Base-by-base conservation (phyloP, 2,797 vertebrate genomes). In the Hylomyscus alleni region DNA sequence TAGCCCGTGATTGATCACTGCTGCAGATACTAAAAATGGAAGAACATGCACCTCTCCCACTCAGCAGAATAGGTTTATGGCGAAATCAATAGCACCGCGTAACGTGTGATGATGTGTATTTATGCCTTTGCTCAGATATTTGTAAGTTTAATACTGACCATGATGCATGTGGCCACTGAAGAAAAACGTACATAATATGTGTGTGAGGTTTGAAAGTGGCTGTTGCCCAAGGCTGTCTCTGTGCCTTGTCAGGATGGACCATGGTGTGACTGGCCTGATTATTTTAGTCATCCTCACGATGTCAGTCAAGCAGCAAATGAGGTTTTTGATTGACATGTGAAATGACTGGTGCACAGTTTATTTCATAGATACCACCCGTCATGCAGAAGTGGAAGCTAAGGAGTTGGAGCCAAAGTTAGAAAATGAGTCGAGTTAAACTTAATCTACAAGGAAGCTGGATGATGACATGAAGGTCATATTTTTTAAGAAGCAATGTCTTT, bases 1-100 rank as follows among this genome's bases (percentile, higher is more conserved):
- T 83, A 91, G 93, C 40, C 54, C 76, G 77, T 97, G 94, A 97
- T 96, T 95, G 96, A 95, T 97, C 47, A 97, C 93, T 96, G 80
- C 93, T 92, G 60, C 92, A 97, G 67, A 96, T 96, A 95, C 82
- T 95, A 93, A 96, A 97, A 97, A 78, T 93, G 85, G 94, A 96
- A 96, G 67, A 95, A 95, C 77, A 76, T 60, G n/a, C 50, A 94
- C 90, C 82, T 96, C 96, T 94, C 67, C 88, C 89, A 80, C 91
- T 94, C 91, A 86, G 31, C 80, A 94, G 90, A 94, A 97, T 87
- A 90, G n/a, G 89, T 93, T 97, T 96, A 97, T 91, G 82, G 50
- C 77, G 93, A 89, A 89, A 92, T 97, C 96, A 96, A 77, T 95
- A 96, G 93, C 50, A 47, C 65, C 0, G 0, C 92, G 85, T 93